Evolutionary conservation across 2,113 vertebrate genomes (phyloP), one percentile per base, ranked within the genome.

Genomic region (Sapayoa aenigma): DNA sequence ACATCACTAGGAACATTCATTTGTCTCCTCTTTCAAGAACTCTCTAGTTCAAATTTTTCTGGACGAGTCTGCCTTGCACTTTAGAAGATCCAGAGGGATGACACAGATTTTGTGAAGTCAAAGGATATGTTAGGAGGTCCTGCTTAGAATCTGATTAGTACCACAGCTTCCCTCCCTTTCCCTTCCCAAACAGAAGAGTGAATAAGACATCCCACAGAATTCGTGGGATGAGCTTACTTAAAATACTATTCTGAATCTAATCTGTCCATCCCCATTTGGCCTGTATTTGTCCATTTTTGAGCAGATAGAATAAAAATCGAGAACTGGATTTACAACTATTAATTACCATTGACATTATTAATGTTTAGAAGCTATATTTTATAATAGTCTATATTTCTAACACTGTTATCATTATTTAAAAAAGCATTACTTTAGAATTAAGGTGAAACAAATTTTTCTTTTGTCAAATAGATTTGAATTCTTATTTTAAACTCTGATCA

Each of bases 131-230:
- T 80, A 44, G 63, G 16, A 67, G 15, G 5, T 4, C 5, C 9
- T 76, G 6, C 6, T 68, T 79, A 33, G 7, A 67, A 14, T 2
- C 5, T 35, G 9, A n/a, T 59, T 53, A 35, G 18, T 20, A 78
- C 0, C 4, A 18, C 4, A 41, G 7, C 1, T 87, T 67, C 19
- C 17, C 16, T 75, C 18, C 7, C 10, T n/a, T 52, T 46, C 20
- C 14, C 12, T 37, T 67, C 12, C n/a, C 14, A 33, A 67, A 50
- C 8, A 90, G 74, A 90, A 69, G 81, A 77, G 5, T 22, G 49
- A 81, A 50, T n/a, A 55, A 69, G 16, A 35, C 20, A 42, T 25
- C 5, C 10, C 16, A 59, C 16, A 68, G 23, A 90, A 50, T 0
- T 50, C 23, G 21, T 47, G 27, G 4, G 49, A 33, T 41, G 15